Evolutionary conservation across 1,140 invertebrate species (phyloP).

Genomic region (Epicauta chinensis): DNA sequence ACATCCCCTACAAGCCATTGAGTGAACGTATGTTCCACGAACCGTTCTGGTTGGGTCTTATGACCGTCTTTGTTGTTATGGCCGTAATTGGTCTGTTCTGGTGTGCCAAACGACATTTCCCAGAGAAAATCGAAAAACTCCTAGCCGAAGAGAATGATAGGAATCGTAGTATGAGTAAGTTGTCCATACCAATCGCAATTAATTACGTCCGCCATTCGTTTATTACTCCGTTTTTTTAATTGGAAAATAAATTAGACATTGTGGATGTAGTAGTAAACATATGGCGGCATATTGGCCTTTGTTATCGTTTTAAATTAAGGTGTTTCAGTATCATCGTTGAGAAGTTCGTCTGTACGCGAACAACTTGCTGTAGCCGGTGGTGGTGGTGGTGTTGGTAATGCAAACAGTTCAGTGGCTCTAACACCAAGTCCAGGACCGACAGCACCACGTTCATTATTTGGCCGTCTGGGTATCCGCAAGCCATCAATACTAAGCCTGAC

Average conservation of each 20-base stretch:
- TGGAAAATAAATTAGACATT: no score
- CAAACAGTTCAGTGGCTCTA: conserved; percentile 39
- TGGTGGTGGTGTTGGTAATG: no score
- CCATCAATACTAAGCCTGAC: conserved; percentile 67
- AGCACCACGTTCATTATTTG: conserved; percentile 58
- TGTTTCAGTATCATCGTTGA: conserved; percentile 32
- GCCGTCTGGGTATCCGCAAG: conserved; percentile 72
- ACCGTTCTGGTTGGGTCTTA: conserved; percentile 75
- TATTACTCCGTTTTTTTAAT: no score
- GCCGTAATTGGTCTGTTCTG: conserved; percentile 66
- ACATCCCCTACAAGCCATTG: conserved; percentile 62
- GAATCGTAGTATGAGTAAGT: conserved; percentile 48
- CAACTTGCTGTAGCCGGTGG: conserved; percentile 40
- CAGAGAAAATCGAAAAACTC: conserved; percentile 74
- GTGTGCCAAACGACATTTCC: conserved; percentile 75
- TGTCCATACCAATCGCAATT: background rate
- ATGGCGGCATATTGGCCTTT: background rate
- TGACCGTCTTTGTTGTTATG: conserved; percentile 70
- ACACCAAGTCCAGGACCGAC: conserved; percentile 39
- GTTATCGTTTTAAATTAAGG: background rate
- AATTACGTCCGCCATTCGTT: no score
- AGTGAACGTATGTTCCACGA: conserved; percentile 72
- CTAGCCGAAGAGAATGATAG: conserved; percentile 71
- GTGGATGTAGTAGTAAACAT: no score
- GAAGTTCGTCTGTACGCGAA: conserved; percentile 42